Evolutionary conservation across 2,888 invertebrate species (phyloP), one percentile per base, ranked within the genome.

Genomic region (Hybos culiciformis): DNA sequence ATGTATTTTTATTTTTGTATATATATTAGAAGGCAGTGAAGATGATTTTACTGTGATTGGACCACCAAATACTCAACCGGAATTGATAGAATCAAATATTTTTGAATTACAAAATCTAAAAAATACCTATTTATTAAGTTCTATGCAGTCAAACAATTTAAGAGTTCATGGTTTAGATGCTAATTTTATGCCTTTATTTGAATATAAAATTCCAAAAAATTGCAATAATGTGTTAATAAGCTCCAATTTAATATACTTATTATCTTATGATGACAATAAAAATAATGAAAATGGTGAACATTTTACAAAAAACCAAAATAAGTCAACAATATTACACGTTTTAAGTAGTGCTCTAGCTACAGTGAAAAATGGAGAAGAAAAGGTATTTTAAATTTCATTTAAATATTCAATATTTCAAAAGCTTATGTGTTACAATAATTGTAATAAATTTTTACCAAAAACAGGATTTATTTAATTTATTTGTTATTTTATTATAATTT

Each of bases 231-330:
- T 81, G 53, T 62, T 82, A 46, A 69, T 83, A 40, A 78, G 81
- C 21, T 80, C 80, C 56, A 73, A 74, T 54, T 68, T 83, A 48
- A 73, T 83, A 53, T 82, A 78, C n/a, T n/a, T n/a, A n/a, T n/a
- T n/a, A 56, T 69, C 75, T 18, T 61, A 64, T 50, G 64, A 66
- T n/a, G 6, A 29, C n/a, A 3, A 4, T n/a, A n/a, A 29, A 2
- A 7, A 6, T 4, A 12, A 12, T 29, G 29, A 29, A 6, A 26
- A 7, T 7, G 12, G 12, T 26, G 11, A 4, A 7, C 3, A 12
- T 3, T 12, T 3, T 26, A 6, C 23, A 5, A 31, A 47, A 41
- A 11, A 45, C 47, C 8, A n/a, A n/a, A n/a, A n/a, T n/a, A n/a
- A n/a, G 48, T 3, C 48, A 50, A 17, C n/a, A 42, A 37, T n/a